Conservation (phyloP, 2,888 invertebrate species). For the Tetragnatha montana region DNA sequence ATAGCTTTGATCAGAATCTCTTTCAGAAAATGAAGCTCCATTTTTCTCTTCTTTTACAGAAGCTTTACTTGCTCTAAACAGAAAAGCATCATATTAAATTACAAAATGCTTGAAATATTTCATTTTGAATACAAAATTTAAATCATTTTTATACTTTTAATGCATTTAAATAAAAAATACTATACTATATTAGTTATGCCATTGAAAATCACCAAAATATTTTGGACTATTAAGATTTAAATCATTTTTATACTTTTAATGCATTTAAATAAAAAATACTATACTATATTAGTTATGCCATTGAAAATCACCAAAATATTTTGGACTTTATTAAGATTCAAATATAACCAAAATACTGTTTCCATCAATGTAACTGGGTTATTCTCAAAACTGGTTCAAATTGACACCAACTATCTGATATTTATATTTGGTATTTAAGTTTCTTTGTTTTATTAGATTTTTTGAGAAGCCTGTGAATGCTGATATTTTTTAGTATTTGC, state of each 20-base stretch:
- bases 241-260: neutral
- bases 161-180: neutral
- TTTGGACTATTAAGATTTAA: neutral
- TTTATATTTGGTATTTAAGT: too few relatives aligned
- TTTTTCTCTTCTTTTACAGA: slow-evolving; percentile 30
- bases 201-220: neutral
- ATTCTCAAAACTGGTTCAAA: too few relatives aligned
- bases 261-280: neutral
- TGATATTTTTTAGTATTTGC: too few relatives aligned
- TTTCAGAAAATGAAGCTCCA: slow-evolving; percentile 42
- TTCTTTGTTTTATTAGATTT: too few relatives aligned
- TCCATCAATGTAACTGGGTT: too few relatives aligned
- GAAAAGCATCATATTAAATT: neutral
- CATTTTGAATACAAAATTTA: neutral
- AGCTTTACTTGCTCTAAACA: slow-evolving; percentile 34
- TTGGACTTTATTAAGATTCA: neutral
- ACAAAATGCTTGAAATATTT: neutral
- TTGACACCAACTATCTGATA: too few relatives aligned
- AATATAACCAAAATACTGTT: too few relatives aligned
- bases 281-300: neutral
- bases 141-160: neutral
- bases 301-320: neutral
- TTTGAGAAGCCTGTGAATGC: too few relatives aligned
- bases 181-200: neutral
- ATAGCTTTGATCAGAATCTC: slow-evolving; percentile 52